These are phyloP conservation scores for Hydraecia micacea DNA, from an alignment of 2,888 invertebrate species.

Conservation along the genomic window DNA sequence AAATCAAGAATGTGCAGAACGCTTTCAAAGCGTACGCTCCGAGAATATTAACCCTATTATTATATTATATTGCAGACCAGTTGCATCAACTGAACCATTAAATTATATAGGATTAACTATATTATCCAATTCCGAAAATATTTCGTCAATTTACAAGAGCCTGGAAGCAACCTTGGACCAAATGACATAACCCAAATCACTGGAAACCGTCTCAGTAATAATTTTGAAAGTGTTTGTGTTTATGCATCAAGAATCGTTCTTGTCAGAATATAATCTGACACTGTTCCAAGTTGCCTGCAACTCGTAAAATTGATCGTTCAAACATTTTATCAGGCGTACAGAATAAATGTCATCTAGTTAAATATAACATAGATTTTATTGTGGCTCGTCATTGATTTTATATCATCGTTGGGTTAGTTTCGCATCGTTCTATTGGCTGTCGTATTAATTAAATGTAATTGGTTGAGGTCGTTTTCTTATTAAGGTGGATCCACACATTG, in stretches of 20 bases:
- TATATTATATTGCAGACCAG: not conserved
- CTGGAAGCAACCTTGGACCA: constrained; percentile 34
- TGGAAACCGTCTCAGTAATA: constrained; percentile 37
- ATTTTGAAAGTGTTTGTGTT: constrained; percentile 42
- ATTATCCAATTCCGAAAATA: constrained; percentile 10
- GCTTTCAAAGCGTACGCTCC: not conserved
- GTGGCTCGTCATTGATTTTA: constrained; percentile 43
- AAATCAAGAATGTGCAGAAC: constrained; percentile 1
- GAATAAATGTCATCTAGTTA: constrained; percentile 42
- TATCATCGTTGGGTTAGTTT: constrained; percentile 5
- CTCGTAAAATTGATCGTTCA: constrained; percentile 52
- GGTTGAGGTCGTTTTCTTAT: constrained; percentile 8
- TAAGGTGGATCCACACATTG: no score
- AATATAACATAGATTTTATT: constrained; percentile 45
- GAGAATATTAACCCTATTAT: constrained; percentile 13
- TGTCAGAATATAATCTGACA: constrained; percentile 43
- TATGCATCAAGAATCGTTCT: constrained; percentile 38
- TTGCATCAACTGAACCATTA: constrained; percentile 6
- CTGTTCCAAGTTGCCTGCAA: constrained; percentile 41
- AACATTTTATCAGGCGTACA: constrained; percentile 24
- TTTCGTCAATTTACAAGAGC: constrained; percentile 6
- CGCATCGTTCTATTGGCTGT: constrained; percentile 20
- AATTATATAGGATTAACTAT: constrained; percentile 1
- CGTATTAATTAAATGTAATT: constrained; percentile 33
- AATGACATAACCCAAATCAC: constrained; percentile 48